Evolutionary conservation across 1,140 invertebrate species (phyloP), one percentile per base, ranked within the genome.

Genomic region (Planococcus citri): DNA sequence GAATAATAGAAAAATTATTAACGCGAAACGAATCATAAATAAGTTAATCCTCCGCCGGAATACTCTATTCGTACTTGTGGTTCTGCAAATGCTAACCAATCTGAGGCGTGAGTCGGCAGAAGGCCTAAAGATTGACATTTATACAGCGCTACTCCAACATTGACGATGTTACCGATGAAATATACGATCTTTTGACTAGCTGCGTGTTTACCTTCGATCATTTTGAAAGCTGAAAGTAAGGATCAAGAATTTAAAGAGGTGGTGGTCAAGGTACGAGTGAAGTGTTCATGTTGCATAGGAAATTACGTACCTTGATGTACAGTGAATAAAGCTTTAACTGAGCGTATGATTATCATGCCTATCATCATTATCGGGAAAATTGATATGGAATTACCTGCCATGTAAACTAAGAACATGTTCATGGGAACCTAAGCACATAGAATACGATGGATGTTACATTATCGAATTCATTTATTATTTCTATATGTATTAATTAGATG

Each of bases 281-380:
- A n/a, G n/a, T n/a, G n/a, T n/a, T n/a, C n/a, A n/a, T 57, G 20
- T 70, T 27, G 69, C 17, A 21, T 22, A 64, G 9, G 22, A n/a
- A n/a, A n/a, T n/a, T n/a, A 25, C 27, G 2, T 25, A 41, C 24
- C 85, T 94, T 72, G 88, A 86, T 93, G 89, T 70, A 94, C 88
- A 1, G 91, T 83, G 77, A 97, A 94, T 21, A 99, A 82, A 9
- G 95, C 94, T 80, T 98, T 96, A 1, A 99, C 87, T 17, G 95
- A 95, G 73, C 94, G 82, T 71, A 98, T 89, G 72, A 98, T 91
- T 77, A 98, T 85, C 97, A 99, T 99, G 38, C 94, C 94, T 21
- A 99, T 94, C 96, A 99, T 99, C 97, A 99, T 99, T n/a, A 99
- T 98, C 1, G 97, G 97, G 76, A 99, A 98, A 73, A 99, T 98